These are phyloP conservation scores for Urophycis tenuis DNA, from an alignment of 2,797 vertebrate species.

Conservation along the genomic window DNA sequence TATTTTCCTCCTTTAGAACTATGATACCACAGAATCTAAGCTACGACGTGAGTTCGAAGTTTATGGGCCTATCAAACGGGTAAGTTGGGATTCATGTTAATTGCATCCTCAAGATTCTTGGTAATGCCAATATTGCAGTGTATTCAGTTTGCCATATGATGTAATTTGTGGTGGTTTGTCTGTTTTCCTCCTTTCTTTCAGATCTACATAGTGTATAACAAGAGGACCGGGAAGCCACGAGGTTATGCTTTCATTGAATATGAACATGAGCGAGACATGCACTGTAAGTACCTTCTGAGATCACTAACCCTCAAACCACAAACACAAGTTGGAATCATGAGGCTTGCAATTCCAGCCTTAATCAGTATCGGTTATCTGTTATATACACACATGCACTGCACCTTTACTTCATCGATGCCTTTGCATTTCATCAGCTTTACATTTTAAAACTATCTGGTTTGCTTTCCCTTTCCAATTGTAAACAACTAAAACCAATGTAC, in stretches of 20 bases:
- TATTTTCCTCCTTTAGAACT: constrained; percentile 72
- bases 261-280: constrained; percentile 93
- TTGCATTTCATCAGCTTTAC: neutral
- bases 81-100: constrained; percentile 49
- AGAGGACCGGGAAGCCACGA: constrained; percentile 85
- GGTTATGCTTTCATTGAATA: constrained; percentile 98
- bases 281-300: constrained; percentile 81
- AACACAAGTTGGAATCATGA: neutral
- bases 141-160: neutral
- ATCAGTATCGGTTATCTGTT: neutral
- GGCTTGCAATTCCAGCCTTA: neutral
- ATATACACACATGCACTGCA: neutral
- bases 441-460: neutral
- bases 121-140: constrained; percentile 2
- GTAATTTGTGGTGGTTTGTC: neutral
- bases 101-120: neutral
- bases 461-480: neutral
- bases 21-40: constrained; percentile 92
- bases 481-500: neutral
- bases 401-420: neutral
- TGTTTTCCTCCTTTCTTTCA: constrained; percentile 42
- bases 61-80: constrained; percentile 92
- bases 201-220: constrained; percentile 97
- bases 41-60: constrained; percentile 92
- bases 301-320: neutral